Percentiles rank a stretch among this genome's conserved stretches.
phyloP scores from a whole-genome alignment of 30 jellyfish, hydroid and myxozoan genomes.

The Calvadosia cruxmelitensis region DNA sequence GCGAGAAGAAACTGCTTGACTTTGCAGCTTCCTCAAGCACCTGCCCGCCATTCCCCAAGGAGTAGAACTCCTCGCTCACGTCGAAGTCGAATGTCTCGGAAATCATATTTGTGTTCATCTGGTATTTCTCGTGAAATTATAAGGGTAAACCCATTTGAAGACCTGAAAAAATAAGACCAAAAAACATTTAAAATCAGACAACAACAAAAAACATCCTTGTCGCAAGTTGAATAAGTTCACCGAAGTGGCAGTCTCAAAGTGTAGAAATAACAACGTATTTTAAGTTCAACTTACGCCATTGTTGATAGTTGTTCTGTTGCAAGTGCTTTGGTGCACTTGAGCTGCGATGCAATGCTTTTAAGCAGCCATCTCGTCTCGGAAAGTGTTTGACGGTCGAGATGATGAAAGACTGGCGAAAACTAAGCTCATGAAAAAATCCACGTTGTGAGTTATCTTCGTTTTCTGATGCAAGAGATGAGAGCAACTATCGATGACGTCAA shows the following conservation, averaged over 20 bases:
- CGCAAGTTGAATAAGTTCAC: too few species aligned
- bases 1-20: too few species aligned
- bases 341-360: conserved; percentile 26
- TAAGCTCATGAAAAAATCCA: not conserved
- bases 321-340: conserved; percentile 55
- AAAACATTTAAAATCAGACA: too few species aligned
- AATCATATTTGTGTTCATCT: not conserved
- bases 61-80: conserved; percentile 1
- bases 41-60: not conserved
- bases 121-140: not conserved
- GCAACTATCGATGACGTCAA: not conserved
- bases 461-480: not conserved
- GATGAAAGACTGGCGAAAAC: conserved; percentile 15
- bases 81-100: not conserved
- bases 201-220: too few species aligned
- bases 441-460: not conserved
- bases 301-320: conserved; percentile 26
- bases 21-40: not conserved
- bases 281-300: conserved; percentile 56
- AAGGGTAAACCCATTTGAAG: not conserved
- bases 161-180: not conserved
- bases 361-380: conserved; percentile 36
- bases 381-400: not conserved
- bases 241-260: too few species aligned
- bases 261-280: not conserved